phyloP scores from a whole-genome alignment of 2,113 vertebrate genomes.

The Elephantulus edwardii region DNA sequence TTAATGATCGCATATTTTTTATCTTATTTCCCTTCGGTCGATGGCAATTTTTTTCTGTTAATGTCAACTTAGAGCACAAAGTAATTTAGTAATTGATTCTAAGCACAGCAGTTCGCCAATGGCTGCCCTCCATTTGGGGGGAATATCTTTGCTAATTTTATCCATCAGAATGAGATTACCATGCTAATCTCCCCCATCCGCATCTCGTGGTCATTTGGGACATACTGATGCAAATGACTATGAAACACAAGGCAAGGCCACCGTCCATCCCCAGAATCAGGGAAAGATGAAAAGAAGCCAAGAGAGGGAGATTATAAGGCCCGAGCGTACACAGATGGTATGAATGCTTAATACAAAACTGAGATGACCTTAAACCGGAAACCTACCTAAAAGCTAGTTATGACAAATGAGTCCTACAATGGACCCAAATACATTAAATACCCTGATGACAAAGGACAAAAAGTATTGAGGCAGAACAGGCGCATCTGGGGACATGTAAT shows the following conservation, averaged over 20 bases:
- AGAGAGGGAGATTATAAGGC: conserved; percentile 56
- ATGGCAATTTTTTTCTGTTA: conserved; percentile 99
- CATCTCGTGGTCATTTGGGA: conserved; percentile 93
- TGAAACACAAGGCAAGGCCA: conserved; percentile 86
- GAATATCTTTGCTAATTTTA: conserved; percentile 99
- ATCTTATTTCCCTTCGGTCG: conserved; percentile 98
- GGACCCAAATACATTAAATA: conserved; percentile 41
- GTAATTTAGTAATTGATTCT: conserved; percentile 99
- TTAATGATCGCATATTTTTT: conserved; percentile 99
- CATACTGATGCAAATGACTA: conserved; percentile 88
- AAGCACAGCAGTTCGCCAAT: conserved; percentile 93
- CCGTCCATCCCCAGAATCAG: conserved; percentile 67
- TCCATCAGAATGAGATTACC: conserved; percentile 99
- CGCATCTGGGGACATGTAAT: conserved; percentile 59
- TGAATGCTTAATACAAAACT: conserved; percentile 40
- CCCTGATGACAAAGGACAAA: conserved; percentile 43
- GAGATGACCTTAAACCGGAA: conserved; percentile 42
- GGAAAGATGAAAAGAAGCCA: conserved; percentile 68
- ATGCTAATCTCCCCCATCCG: conserved; percentile 94
- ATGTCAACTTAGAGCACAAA: conserved; percentile 99
- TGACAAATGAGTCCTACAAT: conserved; percentile 54
- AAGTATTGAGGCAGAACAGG: conserved; percentile 54
- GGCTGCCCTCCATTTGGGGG: conserved; percentile 92
- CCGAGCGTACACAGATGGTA: conserved; percentile 33
- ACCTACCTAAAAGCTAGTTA: conserved; percentile 34